Conservation (phyloP, 2,797 vertebrate genomes). For the Anabas testudineus region DNA sequence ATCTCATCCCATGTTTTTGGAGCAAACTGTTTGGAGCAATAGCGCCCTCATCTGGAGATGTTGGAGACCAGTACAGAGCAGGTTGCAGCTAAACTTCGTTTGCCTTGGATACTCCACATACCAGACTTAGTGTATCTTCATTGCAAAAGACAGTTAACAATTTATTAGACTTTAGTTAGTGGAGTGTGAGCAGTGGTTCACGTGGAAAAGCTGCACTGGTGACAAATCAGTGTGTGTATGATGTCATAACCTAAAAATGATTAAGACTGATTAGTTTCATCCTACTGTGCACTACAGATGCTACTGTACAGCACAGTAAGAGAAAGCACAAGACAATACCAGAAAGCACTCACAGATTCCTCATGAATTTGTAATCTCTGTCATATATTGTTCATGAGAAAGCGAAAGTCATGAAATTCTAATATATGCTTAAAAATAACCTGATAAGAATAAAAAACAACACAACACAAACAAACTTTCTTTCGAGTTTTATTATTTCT, state of each 20-base stretch:
- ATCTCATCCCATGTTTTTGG: slow-evolving; percentile 6
- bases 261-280: neutral
- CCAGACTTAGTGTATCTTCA: neutral
- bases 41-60: slow-evolving; percentile 69
- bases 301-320: neutral
- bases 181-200: neutral
- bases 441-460: neutral
- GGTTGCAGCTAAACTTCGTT: neutral
- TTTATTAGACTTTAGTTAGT: too few species aligned
- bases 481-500: neutral
- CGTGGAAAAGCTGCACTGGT: too few species aligned
- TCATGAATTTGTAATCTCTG: neutral
- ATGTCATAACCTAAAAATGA: neutral
- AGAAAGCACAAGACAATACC: neutral
- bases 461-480: neutral
- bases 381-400: neutral
- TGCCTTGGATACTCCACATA: neutral
- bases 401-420: neutral
- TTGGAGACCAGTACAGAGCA: neutral
- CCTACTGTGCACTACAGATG: neutral
- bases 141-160: neutral
- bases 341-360: neutral
- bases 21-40: slow-evolving; percentile 49
- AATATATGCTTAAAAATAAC: neutral
- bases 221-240: neutral